These are phyloP conservation scores for Grapholita molesta DNA, from an alignment of 1,140 invertebrate genomes.

Conservation along the genomic window DNA sequence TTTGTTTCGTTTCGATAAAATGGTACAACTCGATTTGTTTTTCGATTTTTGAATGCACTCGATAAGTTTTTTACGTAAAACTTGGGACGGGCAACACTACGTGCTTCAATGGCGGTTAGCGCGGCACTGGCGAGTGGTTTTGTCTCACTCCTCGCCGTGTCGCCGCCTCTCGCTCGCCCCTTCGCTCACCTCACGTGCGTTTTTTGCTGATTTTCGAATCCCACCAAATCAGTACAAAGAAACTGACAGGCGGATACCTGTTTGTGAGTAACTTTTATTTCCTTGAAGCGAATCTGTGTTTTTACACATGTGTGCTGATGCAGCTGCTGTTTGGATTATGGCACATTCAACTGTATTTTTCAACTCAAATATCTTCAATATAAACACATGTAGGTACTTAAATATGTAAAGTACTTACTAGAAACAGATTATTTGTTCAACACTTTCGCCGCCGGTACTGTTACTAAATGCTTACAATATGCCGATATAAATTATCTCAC, in stretches of 20 bases:
- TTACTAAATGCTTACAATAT: no score
- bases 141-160: constrained; percentile 18
- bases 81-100: constrained; percentile 32
- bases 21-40: constrained; percentile 36
- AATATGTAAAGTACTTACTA: no score
- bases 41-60: constrained; percentile 37
- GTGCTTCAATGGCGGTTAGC: constrained; percentile 43
- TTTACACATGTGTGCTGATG: background rate
- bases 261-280: constrained; percentile 20
- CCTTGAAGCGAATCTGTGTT: background rate
- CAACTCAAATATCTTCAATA: no score
- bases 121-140: constrained; percentile 53
- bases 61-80: constrained; percentile 37
- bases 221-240: constrained; percentile 24
- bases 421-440: no score
- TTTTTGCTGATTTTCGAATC: constrained; percentile 49
- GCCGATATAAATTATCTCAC: no score
- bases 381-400: no score
- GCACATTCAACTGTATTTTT: background rate
- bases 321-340: background rate
- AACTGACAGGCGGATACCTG: constrained; percentile 20
- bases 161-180: constrained; percentile 51
- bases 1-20: constrained; percentile 52
- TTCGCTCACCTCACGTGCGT: constrained; percentile 54
- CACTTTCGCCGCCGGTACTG: no score